Conservation (phyloP, 1,140 invertebrate species). For the Cecropterus lyciades region DNA sequence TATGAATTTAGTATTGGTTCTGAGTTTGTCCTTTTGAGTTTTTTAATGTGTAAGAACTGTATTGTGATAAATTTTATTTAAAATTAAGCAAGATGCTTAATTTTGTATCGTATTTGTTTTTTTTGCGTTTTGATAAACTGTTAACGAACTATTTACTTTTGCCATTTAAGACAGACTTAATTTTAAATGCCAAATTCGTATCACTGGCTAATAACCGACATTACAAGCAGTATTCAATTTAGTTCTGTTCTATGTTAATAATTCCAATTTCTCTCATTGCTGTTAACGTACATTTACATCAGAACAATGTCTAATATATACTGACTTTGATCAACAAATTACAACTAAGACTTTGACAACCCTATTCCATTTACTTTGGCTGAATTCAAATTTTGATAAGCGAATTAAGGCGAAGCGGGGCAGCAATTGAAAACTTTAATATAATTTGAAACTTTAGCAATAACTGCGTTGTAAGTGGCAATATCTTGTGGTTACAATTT, state of each 20-base stretch:
- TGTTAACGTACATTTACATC: neutral
- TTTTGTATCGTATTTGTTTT: too few species aligned
- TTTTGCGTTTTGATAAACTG: too few species aligned
- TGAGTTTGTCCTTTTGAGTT: too few species aligned
- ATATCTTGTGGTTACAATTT: conserved; percentile 31
- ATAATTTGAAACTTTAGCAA: conserved; percentile 33
- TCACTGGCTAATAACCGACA: too few species aligned
- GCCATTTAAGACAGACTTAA: too few species aligned
- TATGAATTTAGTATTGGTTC: too few species aligned
- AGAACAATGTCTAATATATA: neutral
- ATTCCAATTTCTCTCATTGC: neutral
- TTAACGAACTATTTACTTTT: too few species aligned
- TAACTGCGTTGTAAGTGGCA: conserved; percentile 32
- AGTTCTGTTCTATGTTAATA: neutral
- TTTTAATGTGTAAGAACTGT: too few species aligned
- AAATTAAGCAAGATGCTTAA: too few species aligned
- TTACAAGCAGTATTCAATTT: too few species aligned
- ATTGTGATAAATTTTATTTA: too few species aligned
- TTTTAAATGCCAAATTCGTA: too few species aligned
- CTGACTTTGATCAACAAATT: neutral
- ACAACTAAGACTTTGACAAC: conserved; percentile 9
- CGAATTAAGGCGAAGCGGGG: conserved; percentile 28
- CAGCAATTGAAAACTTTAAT: conserved; percentile 34
- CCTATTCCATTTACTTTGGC: conserved; percentile 21
- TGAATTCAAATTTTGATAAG: conserved; percentile 33